These are phyloP conservation scores for Laothoe populi DNA, from an alignment of 2,888 invertebrate species.

Conservation along the genomic window DNA sequence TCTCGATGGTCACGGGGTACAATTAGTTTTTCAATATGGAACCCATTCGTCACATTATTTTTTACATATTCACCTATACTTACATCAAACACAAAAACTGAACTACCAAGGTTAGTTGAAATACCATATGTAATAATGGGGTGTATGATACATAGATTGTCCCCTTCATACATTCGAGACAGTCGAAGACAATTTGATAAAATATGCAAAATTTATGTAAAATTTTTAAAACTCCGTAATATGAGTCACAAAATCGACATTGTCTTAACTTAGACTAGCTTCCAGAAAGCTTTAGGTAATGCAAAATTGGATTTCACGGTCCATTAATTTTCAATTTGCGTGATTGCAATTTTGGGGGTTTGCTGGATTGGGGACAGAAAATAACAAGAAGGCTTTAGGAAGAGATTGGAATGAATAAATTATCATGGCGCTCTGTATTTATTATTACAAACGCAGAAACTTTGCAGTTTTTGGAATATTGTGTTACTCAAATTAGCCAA, in stretches of 20 bases:
- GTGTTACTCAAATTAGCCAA: not conserved
- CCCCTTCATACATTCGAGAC: not conserved
- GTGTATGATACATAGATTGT: not conserved
- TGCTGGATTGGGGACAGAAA: slow-evolving; percentile 72
- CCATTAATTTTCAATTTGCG: slow-evolving; percentile 84
- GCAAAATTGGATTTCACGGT: slow-evolving; percentile 82
- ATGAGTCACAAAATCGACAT: slow-evolving; percentile 22
- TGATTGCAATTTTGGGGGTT: slow-evolving; percentile 84
- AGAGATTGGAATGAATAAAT: slow-evolving; percentile 69
- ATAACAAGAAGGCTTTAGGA: slow-evolving; percentile 74
- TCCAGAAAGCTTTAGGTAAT: slow-evolving; percentile 72
- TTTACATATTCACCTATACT: too few relatives aligned
- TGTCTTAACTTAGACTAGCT: slow-evolving; percentile 43
- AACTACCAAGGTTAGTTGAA: too few relatives aligned
- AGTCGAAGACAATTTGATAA: not conserved
- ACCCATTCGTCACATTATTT: too few relatives aligned
- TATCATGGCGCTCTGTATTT: slow-evolving; percentile 22
- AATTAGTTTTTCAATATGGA: too few relatives aligned
- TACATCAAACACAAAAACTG: too few relatives aligned
- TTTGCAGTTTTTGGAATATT: not conserved
- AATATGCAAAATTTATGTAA: not conserved
- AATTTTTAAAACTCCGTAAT: slow-evolving; percentile 1
- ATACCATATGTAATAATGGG: too few relatives aligned
- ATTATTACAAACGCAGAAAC: not conserved
- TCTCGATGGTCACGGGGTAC: too few relatives aligned